phyloP scores from a whole-genome alignment of 2,797 vertebrate species.

The Siniperca obscura region DNA sequence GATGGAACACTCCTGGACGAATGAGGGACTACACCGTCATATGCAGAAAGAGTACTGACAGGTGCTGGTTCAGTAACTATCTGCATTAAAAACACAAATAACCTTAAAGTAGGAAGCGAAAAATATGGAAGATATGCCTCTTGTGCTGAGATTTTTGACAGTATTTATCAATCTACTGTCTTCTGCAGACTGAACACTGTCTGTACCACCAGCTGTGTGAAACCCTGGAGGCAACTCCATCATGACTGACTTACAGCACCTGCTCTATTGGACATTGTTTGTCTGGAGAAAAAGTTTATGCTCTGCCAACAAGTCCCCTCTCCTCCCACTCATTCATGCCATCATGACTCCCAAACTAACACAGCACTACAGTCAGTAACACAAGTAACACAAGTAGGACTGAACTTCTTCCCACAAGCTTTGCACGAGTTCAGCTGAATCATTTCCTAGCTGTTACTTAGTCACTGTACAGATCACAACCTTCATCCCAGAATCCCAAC shows the following conservation, averaged over 20 bases:
- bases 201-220: constrained; percentile 58
- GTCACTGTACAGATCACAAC: constrained; percentile 50
- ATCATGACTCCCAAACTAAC: constrained; percentile 33
- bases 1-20: no score
- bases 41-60: neutral
- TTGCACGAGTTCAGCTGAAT: constrained; percentile 32
- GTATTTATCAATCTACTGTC: constrained; percentile 54
- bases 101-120: neutral
- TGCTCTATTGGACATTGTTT: constrained; percentile 57
- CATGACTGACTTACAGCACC: constrained; percentile 64
- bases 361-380: constrained; percentile 5
- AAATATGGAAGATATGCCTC: neutral
- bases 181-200: constrained; percentile 51
- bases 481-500: constrained; percentile 57
- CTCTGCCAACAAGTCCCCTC: constrained; percentile 32
- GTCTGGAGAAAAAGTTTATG: constrained; percentile 52
- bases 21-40: no score
- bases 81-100: neutral
- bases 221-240: constrained; percentile 56
- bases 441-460: constrained; percentile 34
- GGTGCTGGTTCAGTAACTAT: neutral
- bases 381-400: constrained; percentile 27
- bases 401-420: constrained; percentile 19
- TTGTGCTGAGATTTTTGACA: constrained; percentile 31
- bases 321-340: constrained; percentile 36